Conservation (phyloP, 2,888 invertebrate genomes). For the Sarcophaga subvicina region DNA sequence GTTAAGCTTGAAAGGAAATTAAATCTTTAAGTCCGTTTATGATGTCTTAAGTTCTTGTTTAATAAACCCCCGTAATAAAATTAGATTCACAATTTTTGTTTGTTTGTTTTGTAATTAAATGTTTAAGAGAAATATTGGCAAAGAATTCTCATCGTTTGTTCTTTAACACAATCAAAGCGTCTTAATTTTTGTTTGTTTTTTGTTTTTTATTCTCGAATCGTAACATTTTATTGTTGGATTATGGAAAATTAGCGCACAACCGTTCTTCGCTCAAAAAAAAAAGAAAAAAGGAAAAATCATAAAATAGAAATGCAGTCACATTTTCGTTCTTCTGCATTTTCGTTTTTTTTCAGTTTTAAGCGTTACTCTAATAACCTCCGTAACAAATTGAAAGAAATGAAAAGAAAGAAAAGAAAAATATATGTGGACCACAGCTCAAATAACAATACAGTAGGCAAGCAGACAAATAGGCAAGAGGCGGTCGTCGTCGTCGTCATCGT, state of each 20-base stretch:
- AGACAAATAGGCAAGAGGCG: slow-evolving; percentile 4
- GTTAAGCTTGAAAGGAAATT: too few relatives aligned
- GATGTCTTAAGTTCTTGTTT: too few relatives aligned
- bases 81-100: too few relatives aligned
- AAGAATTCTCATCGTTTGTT: too few relatives aligned
- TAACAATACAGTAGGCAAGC: slow-evolving; percentile 36
- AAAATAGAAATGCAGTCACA: neutral
- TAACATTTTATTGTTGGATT: neutral
- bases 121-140: too few relatives aligned
- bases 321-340: neutral
- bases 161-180: too few relatives aligned
- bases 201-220: neutral
- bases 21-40: too few relatives aligned
- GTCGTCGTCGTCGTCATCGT: slow-evolving; percentile 48
- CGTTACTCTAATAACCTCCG: slow-evolving; percentile 59
- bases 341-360: neutral
- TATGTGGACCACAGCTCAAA: slow-evolving; percentile 55
- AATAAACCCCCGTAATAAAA: too few relatives aligned
- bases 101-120: too few relatives aligned
- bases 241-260: slow-evolving; percentile 34
- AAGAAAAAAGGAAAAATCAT: neutral
- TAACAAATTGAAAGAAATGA: slow-evolving; percentile 65
- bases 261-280: neutral
- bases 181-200: too few relatives aligned
- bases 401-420: slow-evolving; percentile 37